Conservation (phyloP, 2,888 invertebrate species). For the Torymus texanus region DNA sequence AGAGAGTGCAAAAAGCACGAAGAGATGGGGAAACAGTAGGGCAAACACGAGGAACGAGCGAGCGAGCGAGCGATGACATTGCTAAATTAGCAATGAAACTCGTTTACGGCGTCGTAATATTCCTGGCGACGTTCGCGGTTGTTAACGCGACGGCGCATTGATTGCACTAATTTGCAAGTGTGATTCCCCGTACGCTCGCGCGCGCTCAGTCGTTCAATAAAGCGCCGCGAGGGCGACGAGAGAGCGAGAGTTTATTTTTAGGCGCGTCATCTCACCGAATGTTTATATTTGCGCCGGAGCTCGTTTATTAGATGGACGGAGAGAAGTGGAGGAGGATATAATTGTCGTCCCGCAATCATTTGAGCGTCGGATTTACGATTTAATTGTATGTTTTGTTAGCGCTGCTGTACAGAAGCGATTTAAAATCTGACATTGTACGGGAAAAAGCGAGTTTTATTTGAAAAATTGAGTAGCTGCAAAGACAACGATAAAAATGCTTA, state of each 20-base stretch:
- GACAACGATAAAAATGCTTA: no score
- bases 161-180: slow-evolving; percentile 55
- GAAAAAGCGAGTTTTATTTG: no score
- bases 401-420: background rate
- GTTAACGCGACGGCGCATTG: slow-evolving; percentile 51
- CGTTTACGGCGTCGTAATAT: slow-evolving; percentile 54
- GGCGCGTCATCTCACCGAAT: slow-evolving; percentile 25
- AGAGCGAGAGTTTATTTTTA: slow-evolving; percentile 42
- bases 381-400: slow-evolving; percentile 39
- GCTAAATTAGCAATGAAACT: slow-evolving; percentile 60
- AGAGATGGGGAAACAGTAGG: slow-evolving; percentile 14
- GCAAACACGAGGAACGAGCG: slow-evolving; percentile 39
- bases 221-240: slow-evolving; percentile 3
- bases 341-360: slow-evolving; percentile 46
- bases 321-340: background rate
- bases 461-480: no score
- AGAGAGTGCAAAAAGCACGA: slow-evolving; percentile 5
- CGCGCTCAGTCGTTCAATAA: slow-evolving; percentile 39
- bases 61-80: slow-evolving; percentile 55
- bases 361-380: slow-evolving; percentile 39
- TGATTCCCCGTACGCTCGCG: slow-evolving; percentile 21
- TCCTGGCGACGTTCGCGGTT: slow-evolving; percentile 46
- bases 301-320: slow-evolving; percentile 8
- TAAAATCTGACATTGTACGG: no score
- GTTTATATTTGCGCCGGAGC: slow-evolving; percentile 27